Evolutionary conservation across 2,113 vertebrate species (phyloP).

Genomic region (Calypte anna): DNA sequence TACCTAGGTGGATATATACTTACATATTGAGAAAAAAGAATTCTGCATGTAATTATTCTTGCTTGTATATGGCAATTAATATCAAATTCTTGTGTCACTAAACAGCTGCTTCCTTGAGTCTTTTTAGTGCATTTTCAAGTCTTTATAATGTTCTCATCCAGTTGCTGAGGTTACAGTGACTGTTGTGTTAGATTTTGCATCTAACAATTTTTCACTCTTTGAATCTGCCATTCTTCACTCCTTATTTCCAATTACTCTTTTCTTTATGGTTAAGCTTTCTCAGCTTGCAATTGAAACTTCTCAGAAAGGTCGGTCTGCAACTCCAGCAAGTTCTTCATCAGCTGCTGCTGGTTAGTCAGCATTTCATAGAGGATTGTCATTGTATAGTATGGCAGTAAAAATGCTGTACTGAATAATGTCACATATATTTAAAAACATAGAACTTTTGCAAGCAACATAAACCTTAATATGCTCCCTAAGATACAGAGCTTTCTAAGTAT

Average conservation of each 20-base stretch:
- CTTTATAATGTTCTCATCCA: constrained; percentile 8
- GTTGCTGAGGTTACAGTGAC: constrained; percentile 17
- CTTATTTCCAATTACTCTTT: constrained; percentile 35
- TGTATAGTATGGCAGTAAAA: not conserved
- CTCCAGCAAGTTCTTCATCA: constrained; percentile 38
- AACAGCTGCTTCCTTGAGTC: not conserved
- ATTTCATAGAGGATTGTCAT: constrained; percentile 24
- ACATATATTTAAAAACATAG: constrained; percentile 54
- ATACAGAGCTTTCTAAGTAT: constrained; percentile 1
- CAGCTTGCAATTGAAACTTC: not conserved
- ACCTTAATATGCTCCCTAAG: not conserved
- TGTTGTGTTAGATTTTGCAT: not conserved
- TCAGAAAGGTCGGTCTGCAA: constrained; percentile 24
- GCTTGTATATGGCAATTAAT: not conserved
- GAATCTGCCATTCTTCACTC: constrained; percentile 14
- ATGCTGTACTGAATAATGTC: not conserved
- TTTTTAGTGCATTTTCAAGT: constrained; percentile 23
- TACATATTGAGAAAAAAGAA: constrained; percentile 20
- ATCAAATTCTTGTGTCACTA: not conserved
- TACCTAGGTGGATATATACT: not conserved
- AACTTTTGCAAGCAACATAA: not conserved
- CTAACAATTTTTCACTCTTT: constrained; percentile 30
- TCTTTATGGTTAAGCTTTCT: constrained; percentile 36
- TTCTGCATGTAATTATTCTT: not conserved
- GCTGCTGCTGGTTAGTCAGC: constrained; percentile 49